Conservation (phyloP, 2,797 vertebrate species). For the Cynodonichthys magdalenae region DNA sequence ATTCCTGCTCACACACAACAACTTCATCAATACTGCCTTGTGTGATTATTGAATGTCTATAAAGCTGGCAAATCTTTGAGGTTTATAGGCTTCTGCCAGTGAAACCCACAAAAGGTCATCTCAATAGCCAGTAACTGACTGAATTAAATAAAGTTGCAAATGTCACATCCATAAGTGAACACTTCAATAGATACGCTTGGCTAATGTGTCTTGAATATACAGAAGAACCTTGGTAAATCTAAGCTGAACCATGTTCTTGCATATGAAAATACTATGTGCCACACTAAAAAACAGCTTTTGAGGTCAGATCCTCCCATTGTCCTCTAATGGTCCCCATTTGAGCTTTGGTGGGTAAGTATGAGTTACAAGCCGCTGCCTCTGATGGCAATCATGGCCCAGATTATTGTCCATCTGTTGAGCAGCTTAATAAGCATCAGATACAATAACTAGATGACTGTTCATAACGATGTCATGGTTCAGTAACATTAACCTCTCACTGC, state of each 20-base stretch:
- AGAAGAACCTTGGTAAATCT: constrained; percentile 34
- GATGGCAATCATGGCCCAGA: constrained; percentile 72
- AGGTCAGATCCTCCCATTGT: constrained; percentile 58
- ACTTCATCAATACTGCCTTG: constrained; percentile 75
- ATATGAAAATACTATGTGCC: constrained; percentile 19
- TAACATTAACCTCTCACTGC: constrained; percentile 69
- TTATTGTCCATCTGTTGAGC: constrained; percentile 81
- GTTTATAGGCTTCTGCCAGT: constrained; percentile 66
- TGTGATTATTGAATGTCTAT: constrained; percentile 77
- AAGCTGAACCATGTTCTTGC: constrained; percentile 17
- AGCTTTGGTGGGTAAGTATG: constrained; percentile 67
- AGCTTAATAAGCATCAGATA: constrained; percentile 77
- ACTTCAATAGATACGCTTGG: constrained; percentile 57
- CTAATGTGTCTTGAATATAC: constrained; percentile 65
- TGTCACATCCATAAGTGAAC: constrained; percentile 81
- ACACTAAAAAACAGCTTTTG: constrained; percentile 19
- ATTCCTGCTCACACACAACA: constrained; percentile 63
- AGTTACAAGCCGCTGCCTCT: constrained; percentile 73
- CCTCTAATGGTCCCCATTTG: constrained; percentile 59
- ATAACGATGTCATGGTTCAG: constrained; percentile 66
- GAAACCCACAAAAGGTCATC: constrained; percentile 78
- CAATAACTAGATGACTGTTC: constrained; percentile 72
- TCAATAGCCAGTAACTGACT: constrained; percentile 74
- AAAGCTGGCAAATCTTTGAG: constrained; percentile 61
- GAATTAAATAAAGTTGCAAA: constrained; percentile 84